Evolutionary conservation across 1,140 invertebrate species (phyloP), one percentile per base, ranked within the genome.

Genomic region (Spodoptera frugiperda): DNA sequence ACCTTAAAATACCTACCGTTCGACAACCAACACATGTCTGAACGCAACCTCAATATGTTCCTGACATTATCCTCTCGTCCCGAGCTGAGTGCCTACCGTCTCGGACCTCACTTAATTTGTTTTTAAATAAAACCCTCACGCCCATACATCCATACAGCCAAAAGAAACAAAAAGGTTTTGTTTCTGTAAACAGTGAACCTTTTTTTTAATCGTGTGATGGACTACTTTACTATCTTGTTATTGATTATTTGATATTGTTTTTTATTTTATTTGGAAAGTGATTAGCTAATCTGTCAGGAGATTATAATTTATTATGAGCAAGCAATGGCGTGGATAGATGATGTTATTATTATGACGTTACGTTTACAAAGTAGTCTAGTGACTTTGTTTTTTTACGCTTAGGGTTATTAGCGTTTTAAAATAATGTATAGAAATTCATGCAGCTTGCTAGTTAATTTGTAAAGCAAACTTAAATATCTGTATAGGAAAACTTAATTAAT

Each of bases 51-150:
- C n/a, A 72, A 57, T 46, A 55, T 72, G 73, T 77, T 46, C 30
- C 39, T 44, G 54, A 61, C 77, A 84, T 84, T 84, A 82, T 79
- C 76, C 76, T 74, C 77, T 77, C 53, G 11, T 46, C 6, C 46
- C 9, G 65, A 51, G 53, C 70, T 63, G 77, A 84, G 83, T 84
- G 80, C 75, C 79, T 70, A 17, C 72, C 76, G 76, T 79, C 75
- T 79, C 77, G 53, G 33, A 55, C 54, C 70, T 49, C 39, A 72
- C 77, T 82, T 84, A 84, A 84, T 84, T 77, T 82, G 83, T 84
- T 84, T 84, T 84, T 82, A 82, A 84, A 84, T 82, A 84, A 53
- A 84, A 82, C 73, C 76, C 79, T 82, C 33, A n/a, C 17, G 25
- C 63, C 63, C n/a, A 49, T 75, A 15, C 15, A 73, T 49, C 54